Conservation (phyloP, 64 coral and sea anemone species). For the Porites australiensis region DNA sequence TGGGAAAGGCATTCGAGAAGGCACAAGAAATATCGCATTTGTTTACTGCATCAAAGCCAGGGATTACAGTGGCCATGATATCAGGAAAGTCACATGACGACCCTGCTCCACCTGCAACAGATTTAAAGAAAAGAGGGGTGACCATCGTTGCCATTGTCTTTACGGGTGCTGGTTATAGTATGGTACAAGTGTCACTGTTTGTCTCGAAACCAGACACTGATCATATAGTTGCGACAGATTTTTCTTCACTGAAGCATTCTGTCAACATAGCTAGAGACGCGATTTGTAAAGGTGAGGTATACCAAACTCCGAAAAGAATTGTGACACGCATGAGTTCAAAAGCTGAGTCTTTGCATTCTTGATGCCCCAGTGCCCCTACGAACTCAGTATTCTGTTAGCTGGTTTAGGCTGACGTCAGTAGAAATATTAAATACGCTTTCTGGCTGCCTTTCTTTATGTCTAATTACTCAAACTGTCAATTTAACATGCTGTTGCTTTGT, state of each 20-base stretch:
- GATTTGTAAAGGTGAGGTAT: slow-evolving; percentile 4
- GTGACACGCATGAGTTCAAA: too few species aligned
- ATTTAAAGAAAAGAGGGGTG: neutral
- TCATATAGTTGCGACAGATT: neutral
- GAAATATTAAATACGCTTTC: neutral
- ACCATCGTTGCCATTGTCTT: neutral
- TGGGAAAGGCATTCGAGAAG: neutral
- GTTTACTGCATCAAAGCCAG: neutral
- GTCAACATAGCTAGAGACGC: neutral
- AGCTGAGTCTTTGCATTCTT: too few species aligned
- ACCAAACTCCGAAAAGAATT: neutral
- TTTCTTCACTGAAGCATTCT: neutral
- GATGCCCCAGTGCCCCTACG: too few species aligned
- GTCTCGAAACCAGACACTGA: neutral
- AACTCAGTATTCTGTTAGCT: too few species aligned
- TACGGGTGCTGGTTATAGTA: neutral
- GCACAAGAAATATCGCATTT: neutral
- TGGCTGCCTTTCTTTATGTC: too few species aligned
- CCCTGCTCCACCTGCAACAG: neutral
- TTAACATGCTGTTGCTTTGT: neutral
- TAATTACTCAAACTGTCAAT: neutral
- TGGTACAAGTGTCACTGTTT: neutral
- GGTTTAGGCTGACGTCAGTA: too few species aligned
- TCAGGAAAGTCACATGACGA: slow-evolving; percentile 7
- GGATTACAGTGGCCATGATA: neutral